Conservation (phyloP, 2,797 vertebrate genomes). For the Xiphorhynchus erythropygius region DNA sequence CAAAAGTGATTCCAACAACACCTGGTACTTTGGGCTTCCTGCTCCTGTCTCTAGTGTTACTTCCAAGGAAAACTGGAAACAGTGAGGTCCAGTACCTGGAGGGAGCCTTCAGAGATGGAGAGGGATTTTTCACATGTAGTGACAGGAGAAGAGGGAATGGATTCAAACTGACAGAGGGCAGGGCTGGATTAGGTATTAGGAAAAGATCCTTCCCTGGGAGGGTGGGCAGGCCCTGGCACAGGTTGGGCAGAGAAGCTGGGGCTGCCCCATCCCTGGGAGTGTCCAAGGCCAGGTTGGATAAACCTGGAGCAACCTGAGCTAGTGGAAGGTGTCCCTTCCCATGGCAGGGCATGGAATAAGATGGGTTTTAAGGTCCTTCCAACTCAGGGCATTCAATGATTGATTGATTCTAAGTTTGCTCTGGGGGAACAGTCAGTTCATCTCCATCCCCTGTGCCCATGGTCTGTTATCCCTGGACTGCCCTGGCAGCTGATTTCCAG, state of each 20-base stretch:
- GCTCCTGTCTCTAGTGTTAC: rapidly evolving
- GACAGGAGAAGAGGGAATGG: neutral
- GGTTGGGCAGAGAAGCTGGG: neutral
- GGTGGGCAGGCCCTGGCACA: rapidly evolving
- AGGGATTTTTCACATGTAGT: rapidly evolving
- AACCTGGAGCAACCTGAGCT: neutral
- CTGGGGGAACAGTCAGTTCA: neutral
- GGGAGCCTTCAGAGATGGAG: neutral
- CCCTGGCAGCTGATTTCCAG: neutral
- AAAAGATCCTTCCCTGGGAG: neutral
- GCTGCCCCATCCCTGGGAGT: neutral
- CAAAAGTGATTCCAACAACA: neutral
- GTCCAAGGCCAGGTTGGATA: neutral
- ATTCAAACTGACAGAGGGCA: neutral
- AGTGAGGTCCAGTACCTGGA: neutral
- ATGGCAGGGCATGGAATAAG: rapidly evolving
- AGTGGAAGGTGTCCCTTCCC: neutral
- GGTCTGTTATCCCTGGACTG: neutral
- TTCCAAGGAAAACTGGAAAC: neutral
- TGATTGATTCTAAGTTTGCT: neutral
- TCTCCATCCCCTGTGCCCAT: neutral
- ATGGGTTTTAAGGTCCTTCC: rapidly evolving
- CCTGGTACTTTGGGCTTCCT: neutral
- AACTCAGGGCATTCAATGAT: neutral
- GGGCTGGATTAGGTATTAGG: rapidly evolving